These are phyloP conservation scores for Limnothrissa miodon DNA, from an alignment of 2,113 vertebrate species.

Conservation along the genomic window DNA sequence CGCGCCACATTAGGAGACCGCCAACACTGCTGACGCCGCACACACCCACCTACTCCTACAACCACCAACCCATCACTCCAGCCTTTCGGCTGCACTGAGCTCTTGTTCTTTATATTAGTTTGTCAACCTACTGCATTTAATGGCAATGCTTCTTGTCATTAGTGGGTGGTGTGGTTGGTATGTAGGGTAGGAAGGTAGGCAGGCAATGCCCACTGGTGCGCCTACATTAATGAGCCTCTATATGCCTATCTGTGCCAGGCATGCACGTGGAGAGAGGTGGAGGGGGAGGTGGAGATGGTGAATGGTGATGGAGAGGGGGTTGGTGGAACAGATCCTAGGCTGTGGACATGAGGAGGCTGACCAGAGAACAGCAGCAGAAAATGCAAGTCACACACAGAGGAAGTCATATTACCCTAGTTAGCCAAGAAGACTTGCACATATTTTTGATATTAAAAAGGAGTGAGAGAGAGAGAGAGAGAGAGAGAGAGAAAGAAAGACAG, in stretches of 20 bases:
- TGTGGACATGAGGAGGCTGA: not conserved
- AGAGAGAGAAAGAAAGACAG: not conserved
- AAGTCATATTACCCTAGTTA: not conserved
- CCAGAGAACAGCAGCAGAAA: not conserved
- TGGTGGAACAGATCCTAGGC: not conserved
- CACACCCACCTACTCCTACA: too few relatives aligned
- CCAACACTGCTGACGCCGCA: not conserved
- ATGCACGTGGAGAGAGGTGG: not conserved
- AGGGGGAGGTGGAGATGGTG: too few relatives aligned
- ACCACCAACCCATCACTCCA: not conserved
- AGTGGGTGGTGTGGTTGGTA: not conserved
- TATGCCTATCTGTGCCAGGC: not conserved
- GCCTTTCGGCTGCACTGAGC: not conserved
- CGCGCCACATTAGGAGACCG: not conserved
- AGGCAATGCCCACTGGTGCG: not conserved
- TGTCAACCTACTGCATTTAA: not conserved
- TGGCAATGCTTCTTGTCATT: not conserved
- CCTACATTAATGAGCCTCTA: not conserved
- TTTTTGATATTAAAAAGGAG: slow-evolving; percentile 17
- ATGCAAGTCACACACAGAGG: slow-evolving; percentile 2
- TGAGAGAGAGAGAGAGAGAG: not conserved
- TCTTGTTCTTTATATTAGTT: not conserved
- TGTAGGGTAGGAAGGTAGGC: not conserved
- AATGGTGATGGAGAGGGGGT: not conserved
- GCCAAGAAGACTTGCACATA: not conserved